A percentile compares a stretch with the other conserved stretches of the same genome.
Conservation (phyloP, 2,797 vertebrate genomes). For the Lerista edwardsae region DNA sequence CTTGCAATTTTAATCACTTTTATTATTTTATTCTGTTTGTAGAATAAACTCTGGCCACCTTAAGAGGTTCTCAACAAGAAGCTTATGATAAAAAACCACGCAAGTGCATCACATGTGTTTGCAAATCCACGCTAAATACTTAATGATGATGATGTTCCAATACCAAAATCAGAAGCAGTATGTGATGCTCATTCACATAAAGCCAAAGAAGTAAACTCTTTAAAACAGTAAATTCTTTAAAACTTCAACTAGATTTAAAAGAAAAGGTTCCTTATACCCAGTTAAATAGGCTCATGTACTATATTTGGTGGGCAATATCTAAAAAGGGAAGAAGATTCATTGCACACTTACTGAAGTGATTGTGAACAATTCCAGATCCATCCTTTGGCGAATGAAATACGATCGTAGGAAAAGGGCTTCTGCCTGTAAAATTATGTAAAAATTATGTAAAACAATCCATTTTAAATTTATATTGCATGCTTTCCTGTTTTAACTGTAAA, state of each 20-base stretch:
- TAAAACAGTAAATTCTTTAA: background rate
- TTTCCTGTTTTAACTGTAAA: constrained; percentile 5
- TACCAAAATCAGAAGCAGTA: background rate
- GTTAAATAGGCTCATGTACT: background rate
- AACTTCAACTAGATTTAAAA: background rate
- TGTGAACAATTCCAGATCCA: constrained; percentile 19
- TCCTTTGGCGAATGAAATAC: background rate
- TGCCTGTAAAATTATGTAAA: constrained; percentile 28
- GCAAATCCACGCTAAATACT: background rate
- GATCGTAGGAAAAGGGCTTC: constrained; percentile 9
- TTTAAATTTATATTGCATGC: background rate
- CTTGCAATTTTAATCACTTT: too few relatives aligned
- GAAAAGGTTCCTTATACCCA: background rate
- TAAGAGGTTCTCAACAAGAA: too few relatives aligned
- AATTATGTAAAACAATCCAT: constrained; percentile 20
- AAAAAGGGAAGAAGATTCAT: background rate
- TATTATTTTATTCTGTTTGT: too few relatives aligned
- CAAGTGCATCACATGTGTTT: background rate
- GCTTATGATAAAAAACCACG: too few relatives aligned
- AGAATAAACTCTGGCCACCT: too few relatives aligned
- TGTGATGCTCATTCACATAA: background rate
- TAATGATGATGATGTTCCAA: background rate
- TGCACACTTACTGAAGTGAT: constrained; percentile 20
- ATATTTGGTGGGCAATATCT: background rate
- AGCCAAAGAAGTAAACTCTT: background rate